Evolutionary conservation across 2,888 invertebrate species (phyloP).

Genomic region (Patella depressa): DNA sequence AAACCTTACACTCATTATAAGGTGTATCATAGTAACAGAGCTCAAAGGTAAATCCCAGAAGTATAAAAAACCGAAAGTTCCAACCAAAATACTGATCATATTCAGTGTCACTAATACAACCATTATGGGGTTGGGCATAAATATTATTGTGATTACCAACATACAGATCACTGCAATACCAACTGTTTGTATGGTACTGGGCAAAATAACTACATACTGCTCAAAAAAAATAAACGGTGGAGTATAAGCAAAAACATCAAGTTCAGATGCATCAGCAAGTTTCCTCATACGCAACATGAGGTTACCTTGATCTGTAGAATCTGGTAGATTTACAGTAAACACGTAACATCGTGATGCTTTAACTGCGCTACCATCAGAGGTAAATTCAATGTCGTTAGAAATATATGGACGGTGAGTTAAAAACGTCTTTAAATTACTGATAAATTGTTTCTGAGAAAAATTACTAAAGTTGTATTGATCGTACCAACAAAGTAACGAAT

Average conservation of each 20-base stretch:
- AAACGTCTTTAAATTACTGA: constrained; percentile 26
- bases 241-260: constrained; percentile 46
- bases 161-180: constrained; percentile 54
- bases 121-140: constrained; percentile 56
- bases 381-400: constrained; percentile 44
- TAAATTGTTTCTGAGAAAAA: not conserved
- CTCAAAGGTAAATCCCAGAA: constrained; percentile 51
- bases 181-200: constrained; percentile 53
- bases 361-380: constrained; percentile 73
- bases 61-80: constrained; percentile 55
- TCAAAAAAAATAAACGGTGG: constrained; percentile 54
- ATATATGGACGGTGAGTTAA: constrained; percentile 21
- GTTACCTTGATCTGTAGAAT: constrained; percentile 74
- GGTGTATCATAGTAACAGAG: constrained; percentile 56
- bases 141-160: constrained; percentile 52
- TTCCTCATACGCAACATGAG: constrained; percentile 49
- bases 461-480: not conserved
- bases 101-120: constrained; percentile 49
- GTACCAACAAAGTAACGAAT: constrained; percentile 8
- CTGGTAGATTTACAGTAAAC: constrained; percentile 89
- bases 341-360: constrained; percentile 87
- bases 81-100: constrained; percentile 52
- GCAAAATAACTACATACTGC: constrained; percentile 54
- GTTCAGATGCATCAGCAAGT: constrained; percentile 38
- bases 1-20: constrained; percentile 59